phyloP scores from a whole-genome alignment of 2,888 invertebrate species.

The Biston betularia region DNA sequence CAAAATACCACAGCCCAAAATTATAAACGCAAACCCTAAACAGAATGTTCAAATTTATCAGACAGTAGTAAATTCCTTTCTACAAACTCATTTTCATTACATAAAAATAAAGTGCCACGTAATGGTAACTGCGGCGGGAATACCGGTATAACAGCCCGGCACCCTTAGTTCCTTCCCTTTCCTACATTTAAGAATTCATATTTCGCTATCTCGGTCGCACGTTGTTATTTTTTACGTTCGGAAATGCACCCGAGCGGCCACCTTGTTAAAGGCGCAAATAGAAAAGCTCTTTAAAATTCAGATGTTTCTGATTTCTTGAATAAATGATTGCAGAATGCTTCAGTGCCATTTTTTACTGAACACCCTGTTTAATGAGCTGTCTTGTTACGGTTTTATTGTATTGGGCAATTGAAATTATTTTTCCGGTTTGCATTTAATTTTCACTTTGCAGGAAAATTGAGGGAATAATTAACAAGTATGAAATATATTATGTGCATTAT shows the following conservation, averaged over 20 bases:
- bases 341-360: slow-evolving; percentile 30
- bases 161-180: slow-evolving; percentile 37
- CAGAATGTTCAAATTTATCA: slow-evolving; percentile 45
- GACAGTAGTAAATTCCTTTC: slow-evolving; percentile 46
- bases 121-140: slow-evolving; percentile 48
- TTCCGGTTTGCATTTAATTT: background rate
- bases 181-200: background rate
- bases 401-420: slow-evolving; percentile 10
- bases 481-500: background rate
- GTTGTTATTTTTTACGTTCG: slow-evolving; percentile 56
- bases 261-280: slow-evolving; percentile 51
- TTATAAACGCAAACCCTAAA: slow-evolving; percentile 25
- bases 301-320: slow-evolving; percentile 40
- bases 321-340: slow-evolving; percentile 27
- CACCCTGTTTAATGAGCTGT: background rate
- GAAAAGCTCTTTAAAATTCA: slow-evolving; percentile 44
- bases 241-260: slow-evolving; percentile 48
- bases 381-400: slow-evolving; percentile 15
- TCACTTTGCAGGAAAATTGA: background rate
- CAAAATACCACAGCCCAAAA: background rate
- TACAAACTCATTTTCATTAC: slow-evolving; percentile 61
- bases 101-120: slow-evolving; percentile 56
- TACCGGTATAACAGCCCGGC: slow-evolving; percentile 51
- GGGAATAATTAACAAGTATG: background rate
- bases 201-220: slow-evolving; percentile 37